Evolutionary conservation across 1,140 invertebrate species (phyloP).

Genomic region (Meloidogyne chitwoodi): DNA sequence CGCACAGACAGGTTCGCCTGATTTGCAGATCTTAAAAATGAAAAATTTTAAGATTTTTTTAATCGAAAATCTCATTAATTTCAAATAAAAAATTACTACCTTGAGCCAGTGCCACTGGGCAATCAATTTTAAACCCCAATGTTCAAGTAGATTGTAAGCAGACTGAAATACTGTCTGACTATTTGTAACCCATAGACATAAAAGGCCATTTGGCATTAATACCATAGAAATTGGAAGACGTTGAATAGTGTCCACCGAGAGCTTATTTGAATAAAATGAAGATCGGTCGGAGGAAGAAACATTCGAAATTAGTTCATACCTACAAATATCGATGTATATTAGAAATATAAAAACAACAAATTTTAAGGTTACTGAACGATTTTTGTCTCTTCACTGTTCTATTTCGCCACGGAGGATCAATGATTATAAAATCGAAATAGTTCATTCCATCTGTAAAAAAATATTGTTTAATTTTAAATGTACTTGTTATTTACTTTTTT

Average conservation of each 20-base stretch:
- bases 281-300: not conserved
- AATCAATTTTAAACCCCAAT: constrained; percentile 71
- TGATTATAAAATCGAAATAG: constrained; percentile 74
- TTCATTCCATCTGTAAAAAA: constrained; percentile 31
- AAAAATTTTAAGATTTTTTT: constrained; percentile 46
- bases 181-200: constrained; percentile 50
- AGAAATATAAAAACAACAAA: not conserved
- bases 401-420: constrained; percentile 90
- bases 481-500: not conserved
- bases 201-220: constrained; percentile 20
- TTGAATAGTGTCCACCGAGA: constrained; percentile 19
- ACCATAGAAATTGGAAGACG: constrained; percentile 17
- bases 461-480: not conserved
- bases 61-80: not conserved
- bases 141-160: constrained; percentile 69
- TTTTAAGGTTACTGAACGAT: constrained; percentile 62
- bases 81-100: constrained; percentile 61
- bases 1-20: constrained; percentile 69
- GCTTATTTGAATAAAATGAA: not conserved
- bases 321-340: constrained; percentile 12
- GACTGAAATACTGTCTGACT: constrained; percentile 62
- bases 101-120: constrained; percentile 84
- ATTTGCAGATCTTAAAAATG: constrained; percentile 68
- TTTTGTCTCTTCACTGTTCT: constrained; percentile 70
- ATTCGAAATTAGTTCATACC: constrained; percentile 28